Conservation (phyloP, 2,797 vertebrate species). For the Hydrocynus forskahlii region DNA sequence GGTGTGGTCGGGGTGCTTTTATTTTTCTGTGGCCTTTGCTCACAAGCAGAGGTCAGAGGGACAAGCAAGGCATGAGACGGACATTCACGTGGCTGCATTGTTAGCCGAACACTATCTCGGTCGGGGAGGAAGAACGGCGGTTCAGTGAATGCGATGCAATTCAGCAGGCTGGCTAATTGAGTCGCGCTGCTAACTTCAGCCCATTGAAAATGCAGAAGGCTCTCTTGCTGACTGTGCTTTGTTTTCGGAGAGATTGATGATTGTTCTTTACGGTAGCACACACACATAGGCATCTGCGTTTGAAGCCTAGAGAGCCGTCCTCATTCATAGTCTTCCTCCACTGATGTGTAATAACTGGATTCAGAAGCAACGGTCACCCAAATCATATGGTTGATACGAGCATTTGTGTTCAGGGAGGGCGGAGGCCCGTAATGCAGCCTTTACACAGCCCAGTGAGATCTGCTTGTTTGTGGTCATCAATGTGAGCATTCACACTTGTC, state of each 20-base stretch:
- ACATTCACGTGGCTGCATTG: not conserved
- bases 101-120: not conserved
- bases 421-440: conserved; percentile 36
- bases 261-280: conserved; percentile 28
- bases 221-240: conserved; percentile 46
- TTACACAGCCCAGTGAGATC: conserved; percentile 54
- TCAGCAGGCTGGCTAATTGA: conserved; percentile 45
- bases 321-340: conserved; percentile 45
- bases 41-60: conserved; percentile 16
- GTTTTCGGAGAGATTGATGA: conserved; percentile 46
- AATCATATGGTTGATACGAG: not conserved
- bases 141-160: conserved; percentile 9
- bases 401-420: not conserved
- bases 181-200: conserved; percentile 41
- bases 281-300: not conserved
- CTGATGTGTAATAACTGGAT: conserved; percentile 59
- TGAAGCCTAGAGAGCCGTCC: conserved; percentile 25
- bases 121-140: conserved; percentile 5
- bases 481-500: conserved; percentile 43
- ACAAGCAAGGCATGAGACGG: conserved; percentile 1
- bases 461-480: conserved; percentile 48
- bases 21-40: conserved; percentile 33
- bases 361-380: not conserved
- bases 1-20: conserved; percentile 1
- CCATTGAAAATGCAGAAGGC: conserved; percentile 40